Conservation (phyloP, 2,113 vertebrate species). For the Origma solitaria region DNA sequence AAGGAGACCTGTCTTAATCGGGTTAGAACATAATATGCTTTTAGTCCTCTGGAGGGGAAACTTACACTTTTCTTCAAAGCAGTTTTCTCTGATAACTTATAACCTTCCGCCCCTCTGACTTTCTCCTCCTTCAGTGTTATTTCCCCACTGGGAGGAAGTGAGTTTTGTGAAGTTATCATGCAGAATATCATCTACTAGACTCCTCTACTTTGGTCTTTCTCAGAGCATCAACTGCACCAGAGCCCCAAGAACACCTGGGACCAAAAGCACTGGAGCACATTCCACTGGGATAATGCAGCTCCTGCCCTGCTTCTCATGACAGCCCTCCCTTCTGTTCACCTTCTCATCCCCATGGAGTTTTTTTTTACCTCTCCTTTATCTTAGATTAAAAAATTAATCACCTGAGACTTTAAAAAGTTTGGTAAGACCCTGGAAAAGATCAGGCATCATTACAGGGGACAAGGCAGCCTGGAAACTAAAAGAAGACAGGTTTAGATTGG, state of each 20-base stretch:
- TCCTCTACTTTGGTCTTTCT: neutral
- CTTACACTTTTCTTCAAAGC: constrained; percentile 73
- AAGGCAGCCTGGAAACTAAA: neutral
- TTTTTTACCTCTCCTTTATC: accelerated
- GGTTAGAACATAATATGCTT: constrained; percentile 56
- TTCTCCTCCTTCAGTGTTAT: neutral
- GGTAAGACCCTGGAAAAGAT: neutral
- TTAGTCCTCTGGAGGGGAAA: constrained; percentile 63
- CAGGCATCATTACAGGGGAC: neutral
- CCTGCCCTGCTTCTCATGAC: neutral
- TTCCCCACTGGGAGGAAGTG: neutral
- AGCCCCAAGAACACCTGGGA: neutral
- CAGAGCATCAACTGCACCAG: neutral
- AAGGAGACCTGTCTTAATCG: constrained; percentile 70
- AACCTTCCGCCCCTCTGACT: neutral
- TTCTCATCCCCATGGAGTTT: neutral
- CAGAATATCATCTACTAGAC: neutral
- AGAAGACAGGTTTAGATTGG: neutral
- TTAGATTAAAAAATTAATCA: neutral
- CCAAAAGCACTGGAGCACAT: neutral
- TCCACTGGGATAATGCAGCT: neutral
- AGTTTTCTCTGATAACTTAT: constrained; percentile 39
- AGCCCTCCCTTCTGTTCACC: accelerated
- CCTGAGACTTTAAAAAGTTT: neutral
- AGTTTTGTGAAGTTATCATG: neutral